These are phyloP conservation scores for Progne subis DNA, from an alignment of 2,113 vertebrate species.

Conservation along the genomic window DNA sequence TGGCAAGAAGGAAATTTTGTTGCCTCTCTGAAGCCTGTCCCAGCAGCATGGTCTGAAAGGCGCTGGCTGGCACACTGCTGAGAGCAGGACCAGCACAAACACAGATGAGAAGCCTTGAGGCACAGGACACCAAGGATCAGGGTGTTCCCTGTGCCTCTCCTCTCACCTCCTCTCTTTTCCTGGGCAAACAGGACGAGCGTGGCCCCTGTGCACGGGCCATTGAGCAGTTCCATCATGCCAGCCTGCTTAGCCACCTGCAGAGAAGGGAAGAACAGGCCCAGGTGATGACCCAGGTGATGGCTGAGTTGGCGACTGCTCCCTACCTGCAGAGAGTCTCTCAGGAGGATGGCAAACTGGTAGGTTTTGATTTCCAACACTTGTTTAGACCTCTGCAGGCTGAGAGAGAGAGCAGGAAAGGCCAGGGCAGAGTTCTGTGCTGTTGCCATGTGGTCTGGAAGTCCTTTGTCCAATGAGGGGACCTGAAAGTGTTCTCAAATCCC, in stretches of 20 bases:
- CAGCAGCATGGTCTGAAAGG: neutral
- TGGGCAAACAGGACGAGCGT: conserved; percentile 58
- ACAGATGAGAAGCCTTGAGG: neutral
- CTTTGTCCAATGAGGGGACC: neutral
- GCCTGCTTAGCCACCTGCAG: conserved; percentile 70
- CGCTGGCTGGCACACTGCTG: neutral
- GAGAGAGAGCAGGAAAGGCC: neutral
- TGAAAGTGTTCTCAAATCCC: neutral
- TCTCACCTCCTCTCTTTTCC: conserved; percentile 20
- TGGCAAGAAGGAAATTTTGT: neutral
- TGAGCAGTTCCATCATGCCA: conserved; percentile 77
- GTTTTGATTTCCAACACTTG: conserved; percentile 37
- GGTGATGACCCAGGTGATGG: conserved; percentile 77
- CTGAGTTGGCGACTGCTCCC: conserved; percentile 78
- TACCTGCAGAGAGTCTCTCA: conserved; percentile 80
- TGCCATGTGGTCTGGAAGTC: neutral
- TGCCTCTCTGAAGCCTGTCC: neutral
- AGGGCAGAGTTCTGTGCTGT: neutral
- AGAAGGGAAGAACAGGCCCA: conserved; percentile 70
- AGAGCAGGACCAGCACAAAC: neutral
- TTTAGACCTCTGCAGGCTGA: conserved; percentile 5
- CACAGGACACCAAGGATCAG: neutral
- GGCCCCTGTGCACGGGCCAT: conserved; percentile 65
- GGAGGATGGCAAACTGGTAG: conserved; percentile 73
- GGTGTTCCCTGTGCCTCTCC: neutral